A percentile compares a stretch with the other conserved stretches of the same genome.
phyloP scores from a whole-genome alignment of 1,140 invertebrate species.

The Hyphantria cunea region DNA sequence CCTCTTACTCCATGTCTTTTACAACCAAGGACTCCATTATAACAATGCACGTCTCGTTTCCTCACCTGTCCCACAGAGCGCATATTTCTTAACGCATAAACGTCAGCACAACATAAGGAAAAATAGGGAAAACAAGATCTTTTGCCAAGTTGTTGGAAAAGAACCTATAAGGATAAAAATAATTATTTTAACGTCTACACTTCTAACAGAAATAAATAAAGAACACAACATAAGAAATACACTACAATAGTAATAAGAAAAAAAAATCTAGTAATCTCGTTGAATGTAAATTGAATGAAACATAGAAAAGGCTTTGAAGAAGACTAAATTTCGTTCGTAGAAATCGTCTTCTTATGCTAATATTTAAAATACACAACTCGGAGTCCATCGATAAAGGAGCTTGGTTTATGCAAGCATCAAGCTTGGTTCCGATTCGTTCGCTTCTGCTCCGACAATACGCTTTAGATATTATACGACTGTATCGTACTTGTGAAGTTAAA shows the following conservation, averaged over 20 bases:
- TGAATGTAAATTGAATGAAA: conserved; percentile 26
- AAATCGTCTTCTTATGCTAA: conserved; percentile 29
- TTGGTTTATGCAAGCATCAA: conserved; percentile 17
- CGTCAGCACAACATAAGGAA: too few relatives aligned
- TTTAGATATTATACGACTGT: conserved; percentile 14
- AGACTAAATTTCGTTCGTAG: conserved; percentile 24
- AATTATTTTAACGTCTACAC: not conserved
- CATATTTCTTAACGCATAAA: too few relatives aligned
- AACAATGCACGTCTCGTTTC: too few relatives aligned
- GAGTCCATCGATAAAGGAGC: conserved; percentile 21
- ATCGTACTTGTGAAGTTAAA: not conserved
- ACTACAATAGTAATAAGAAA: too few relatives aligned
- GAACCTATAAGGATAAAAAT: too few relatives aligned
- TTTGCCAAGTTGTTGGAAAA: too few relatives aligned
- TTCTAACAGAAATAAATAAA: not conserved
- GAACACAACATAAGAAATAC: not conserved
- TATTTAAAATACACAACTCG: conserved; percentile 24
- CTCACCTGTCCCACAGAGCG: too few relatives aligned
- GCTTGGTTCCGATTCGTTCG: conserved; percentile 8
- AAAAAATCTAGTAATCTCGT: conserved; percentile 17
- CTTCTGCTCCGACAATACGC: conserved; percentile 8
- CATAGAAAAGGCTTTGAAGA: conserved; percentile 20
- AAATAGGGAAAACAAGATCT: too few relatives aligned
- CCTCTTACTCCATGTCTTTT: too few relatives aligned
- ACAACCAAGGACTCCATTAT: too few relatives aligned